Percentiles rank a stretch among this genome's conserved stretches.
Evolutionary conservation across 2,888 invertebrate genomes (phyloP).

Genomic region (Pyrrhosoma nymphula): DNA sequence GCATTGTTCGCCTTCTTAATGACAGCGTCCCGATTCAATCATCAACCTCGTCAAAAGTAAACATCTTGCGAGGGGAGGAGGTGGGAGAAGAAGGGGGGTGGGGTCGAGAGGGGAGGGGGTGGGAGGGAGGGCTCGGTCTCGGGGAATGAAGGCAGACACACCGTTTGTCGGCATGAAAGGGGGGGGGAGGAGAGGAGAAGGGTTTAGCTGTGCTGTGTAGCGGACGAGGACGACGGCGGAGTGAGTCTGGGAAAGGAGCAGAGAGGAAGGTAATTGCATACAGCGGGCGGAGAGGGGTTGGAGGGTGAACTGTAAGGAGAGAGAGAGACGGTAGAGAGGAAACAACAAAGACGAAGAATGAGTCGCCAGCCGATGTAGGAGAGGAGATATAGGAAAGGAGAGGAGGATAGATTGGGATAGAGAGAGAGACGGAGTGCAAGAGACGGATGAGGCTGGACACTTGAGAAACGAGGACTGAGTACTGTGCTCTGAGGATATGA

Average conservation of each 20-base stretch:
- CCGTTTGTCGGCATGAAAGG: not conserved
- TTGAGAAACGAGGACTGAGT: conserved; percentile 63
- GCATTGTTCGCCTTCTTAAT: conserved; percentile 62
- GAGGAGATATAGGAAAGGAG: not conserved
- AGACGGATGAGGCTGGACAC: too few relatives aligned
- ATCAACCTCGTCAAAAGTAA: conserved; percentile 51
- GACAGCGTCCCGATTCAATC: conserved; percentile 54
- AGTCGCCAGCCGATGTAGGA: conserved; percentile 24
- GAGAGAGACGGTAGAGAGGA: not conserved
- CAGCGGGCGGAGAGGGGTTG: conserved; percentile 17
- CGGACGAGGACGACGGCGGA: conserved; percentile 24
- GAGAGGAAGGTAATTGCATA: conserved; percentile 39
- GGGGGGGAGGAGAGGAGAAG: not conserved
- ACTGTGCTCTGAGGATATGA: conserved; percentile 52
- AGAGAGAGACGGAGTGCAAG: too few relatives aligned
- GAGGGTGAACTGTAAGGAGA: not conserved
- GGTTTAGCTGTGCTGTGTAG: not conserved
- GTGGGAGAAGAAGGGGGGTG: not conserved
- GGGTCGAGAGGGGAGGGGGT: not conserved
- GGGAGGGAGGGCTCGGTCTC: not conserved
- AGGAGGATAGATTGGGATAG: too few relatives aligned
- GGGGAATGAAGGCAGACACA: conserved; percentile 20
- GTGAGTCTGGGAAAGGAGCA: conserved; percentile 42
- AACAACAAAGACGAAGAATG: conserved; percentile 41
- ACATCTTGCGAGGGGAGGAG: not conserved